A percentile compares a stretch with the other conserved stretches of the same genome.
phyloP scores from a whole-genome alignment of 2,113 vertebrate species.

The Australoheros scitulus region DNA sequence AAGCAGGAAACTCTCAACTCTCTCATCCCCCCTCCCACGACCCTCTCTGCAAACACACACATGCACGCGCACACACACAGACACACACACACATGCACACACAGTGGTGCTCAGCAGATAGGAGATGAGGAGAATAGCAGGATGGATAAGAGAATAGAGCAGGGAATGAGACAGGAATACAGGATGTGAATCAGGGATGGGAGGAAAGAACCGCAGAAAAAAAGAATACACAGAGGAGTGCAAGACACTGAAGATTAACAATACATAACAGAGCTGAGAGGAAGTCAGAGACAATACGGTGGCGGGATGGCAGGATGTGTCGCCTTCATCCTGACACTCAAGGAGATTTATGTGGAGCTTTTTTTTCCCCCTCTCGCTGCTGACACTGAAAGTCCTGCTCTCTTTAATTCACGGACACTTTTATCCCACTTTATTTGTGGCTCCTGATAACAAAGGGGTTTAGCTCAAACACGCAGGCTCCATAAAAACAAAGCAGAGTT shows the following conservation, averaged over 20 bases:
- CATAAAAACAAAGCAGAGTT: background rate
- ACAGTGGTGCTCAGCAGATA: background rate
- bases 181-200: slow-evolving; percentile 58
- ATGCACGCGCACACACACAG: background rate
- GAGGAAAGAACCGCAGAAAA: slow-evolving; percentile 37
- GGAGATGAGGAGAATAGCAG: slow-evolving; percentile 47
- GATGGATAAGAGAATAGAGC: slow-evolving; percentile 46
- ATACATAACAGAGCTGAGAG: slow-evolving; percentile 14
- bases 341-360: slow-evolving; percentile 6
- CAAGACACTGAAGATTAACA: slow-evolving; percentile 36
- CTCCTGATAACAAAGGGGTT: background rate
- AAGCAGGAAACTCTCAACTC: slow-evolving; percentile 51
- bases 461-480: background rate
- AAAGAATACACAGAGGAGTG: slow-evolving; percentile 13
- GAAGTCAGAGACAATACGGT: slow-evolving; percentile 38
- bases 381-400: background rate
- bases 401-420: background rate
- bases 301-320: slow-evolving; percentile 14
- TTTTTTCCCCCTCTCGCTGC: background rate
- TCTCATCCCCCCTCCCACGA: no score
- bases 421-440: background rate
- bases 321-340: background rate
- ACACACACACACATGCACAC: slow-evolving; percentile 18
- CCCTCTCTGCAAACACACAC: slow-evolving; percentile 9
- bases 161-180: slow-evolving; percentile 28